Evolutionary conservation across 2,113 vertebrate species (phyloP), one percentile per base, ranked within the genome.

Genomic region (Tachycineta bicolor): DNA sequence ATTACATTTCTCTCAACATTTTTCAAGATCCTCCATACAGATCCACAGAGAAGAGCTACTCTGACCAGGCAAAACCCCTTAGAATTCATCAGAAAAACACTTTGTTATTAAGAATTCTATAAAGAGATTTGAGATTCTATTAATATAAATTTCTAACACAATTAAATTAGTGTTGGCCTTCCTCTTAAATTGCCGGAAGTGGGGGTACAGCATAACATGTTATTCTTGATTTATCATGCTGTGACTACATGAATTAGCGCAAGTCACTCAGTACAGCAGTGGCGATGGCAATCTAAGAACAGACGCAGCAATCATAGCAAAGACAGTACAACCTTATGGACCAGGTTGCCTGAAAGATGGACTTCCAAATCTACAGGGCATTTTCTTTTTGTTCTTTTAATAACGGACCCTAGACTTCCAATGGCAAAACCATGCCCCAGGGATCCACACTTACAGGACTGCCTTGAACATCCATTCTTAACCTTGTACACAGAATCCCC

Each of bases 101-200:
- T 60, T 76, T 2, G 3, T 12, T 44, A 39, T 20, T 56, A 83
- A 44, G 23, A 60, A 71, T n/a, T 55, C 41, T 44, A 34, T 24
- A 37, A 71, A 49, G 18, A 78, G 18, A 76, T 31, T 46, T 62
- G 34, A 67, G 26, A 83, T 28, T 31, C 14, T 82, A 67, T 87
- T 75, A 33, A 65, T 37, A 89, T 7, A 50, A 87, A 52, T 59
- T 75, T 47, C n/a, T 53, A 71, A 14, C 14, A 68, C 9, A 12
- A 93, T 71, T 78, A 76, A 85, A 75, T 52, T 34, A 85, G 28
- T 44, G 26, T 18, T 90, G 58, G 44, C 26, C 39, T 79, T 83
- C 24, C 53, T 52, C 10, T 47, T 9, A 60, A 11, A 70, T 6
- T 65, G 64, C 14, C 37, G 73, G 21, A 70, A 74, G 39, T 14